Evolutionary conservation across 1,140 invertebrate genomes (phyloP), one percentile per base, ranked within the genome.

Genomic region (Psilanteris sp.): DNA sequence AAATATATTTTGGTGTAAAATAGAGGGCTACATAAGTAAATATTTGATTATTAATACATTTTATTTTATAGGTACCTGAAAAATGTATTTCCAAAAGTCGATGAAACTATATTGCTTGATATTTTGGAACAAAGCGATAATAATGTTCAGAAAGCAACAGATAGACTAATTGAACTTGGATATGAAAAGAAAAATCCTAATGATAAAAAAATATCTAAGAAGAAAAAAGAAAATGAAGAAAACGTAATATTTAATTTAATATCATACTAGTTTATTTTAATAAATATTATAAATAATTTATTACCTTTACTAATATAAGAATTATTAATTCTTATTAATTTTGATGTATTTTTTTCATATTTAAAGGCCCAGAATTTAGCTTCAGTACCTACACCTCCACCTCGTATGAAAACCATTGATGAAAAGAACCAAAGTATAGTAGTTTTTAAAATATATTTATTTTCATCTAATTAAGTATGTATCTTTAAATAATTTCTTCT

Each of bases 41-140:
- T 24, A 16, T 20, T 22, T 7, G 6, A 11, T 1, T 46, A 16
- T 13, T 54, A 55, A 71, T 15, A 6, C 11, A 20, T 1, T 22
- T 2, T 43, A 18, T 36, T 64, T 77, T 72, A 5, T 87, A 96
- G 95, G 89, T 97, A 96, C 86, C 90, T 97, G 89, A 97, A 97
- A 87, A 95, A 94, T 81, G 91, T 96, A 76, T 97, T 96, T 87
- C 95, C 95, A n/a, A 94, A 95, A 87, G 94, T 93, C 0, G 95
- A 97, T 72, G 95, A 96, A 85, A 95, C 94, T n/a, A 84, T 96
- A 15, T 92, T 97, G 4, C 89, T 96, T 36, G 95, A 97, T 83
- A 90, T 96, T 48, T 85, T 97, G 18, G 92, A 92, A 52, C 94
- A 93, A 84, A 93, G 94, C 73, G 95, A 96, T 71, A 96, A 96